Conservation (phyloP, 2,888 invertebrate genomes). For the Trissolcus brochymenae region DNA sequence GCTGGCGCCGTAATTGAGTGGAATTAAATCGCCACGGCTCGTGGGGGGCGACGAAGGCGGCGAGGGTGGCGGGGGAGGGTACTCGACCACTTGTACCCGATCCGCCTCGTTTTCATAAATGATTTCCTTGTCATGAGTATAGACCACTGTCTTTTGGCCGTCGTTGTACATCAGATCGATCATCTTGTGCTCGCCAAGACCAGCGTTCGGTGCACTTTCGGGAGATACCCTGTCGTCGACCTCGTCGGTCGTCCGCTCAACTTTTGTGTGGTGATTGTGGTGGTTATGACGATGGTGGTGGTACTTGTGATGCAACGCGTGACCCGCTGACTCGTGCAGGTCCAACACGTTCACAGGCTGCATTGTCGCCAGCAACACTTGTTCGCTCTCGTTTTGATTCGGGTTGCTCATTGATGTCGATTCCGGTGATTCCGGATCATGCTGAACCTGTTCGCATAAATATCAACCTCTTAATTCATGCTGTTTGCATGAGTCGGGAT, state of each 20-base stretch:
- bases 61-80: slow-evolving; percentile 73
- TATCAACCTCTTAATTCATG: no score
- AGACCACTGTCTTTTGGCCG: slow-evolving; percentile 89
- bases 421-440: slow-evolving; percentile 73
- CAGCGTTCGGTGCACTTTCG: slow-evolving; percentile 77
- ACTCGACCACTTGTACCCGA: slow-evolving; percentile 73
- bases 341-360: slow-evolving; percentile 91
- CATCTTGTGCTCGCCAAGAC: slow-evolving; percentile 81
- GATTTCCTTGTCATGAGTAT: slow-evolving; percentile 88
- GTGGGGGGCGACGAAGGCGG: slow-evolving; percentile 76
- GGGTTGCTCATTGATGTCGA: slow-evolving; percentile 74
- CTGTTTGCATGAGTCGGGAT: no score
- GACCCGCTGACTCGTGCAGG: slow-evolving; percentile 81
- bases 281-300: slow-evolving; percentile 80
- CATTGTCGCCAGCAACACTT: slow-evolving; percentile 86
- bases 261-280: slow-evolving; percentile 78
- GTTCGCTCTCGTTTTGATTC: slow-evolving; percentile 74
- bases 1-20: slow-evolving; percentile 77
- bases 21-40: slow-evolving; percentile 78
- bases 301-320: slow-evolving; percentile 79
- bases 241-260: slow-evolving; percentile 76
- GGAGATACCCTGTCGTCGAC: slow-evolving; percentile 71
- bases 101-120: slow-evolving; percentile 87
- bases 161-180: slow-evolving; percentile 91
- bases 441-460: slow-evolving; percentile 66